Base-by-base conservation (phyloP, 2,888 invertebrate species). In the Caenorhabditis becei region DNA sequence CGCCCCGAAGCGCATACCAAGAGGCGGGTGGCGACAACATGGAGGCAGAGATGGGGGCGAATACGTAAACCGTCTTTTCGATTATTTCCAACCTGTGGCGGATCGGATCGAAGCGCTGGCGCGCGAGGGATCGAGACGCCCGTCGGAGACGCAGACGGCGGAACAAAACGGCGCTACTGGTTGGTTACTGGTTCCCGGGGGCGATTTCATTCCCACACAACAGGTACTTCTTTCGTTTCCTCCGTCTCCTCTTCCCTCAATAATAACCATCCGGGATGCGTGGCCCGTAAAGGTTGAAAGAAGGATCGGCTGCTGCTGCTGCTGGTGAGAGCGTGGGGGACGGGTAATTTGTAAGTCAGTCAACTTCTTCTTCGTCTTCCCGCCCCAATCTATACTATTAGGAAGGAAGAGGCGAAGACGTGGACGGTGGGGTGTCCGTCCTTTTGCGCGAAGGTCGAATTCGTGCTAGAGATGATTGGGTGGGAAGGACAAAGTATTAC, bases 331-430 rank as follows among this genome's bases (percentile, higher is more conserved):
- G 20, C 14, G 20, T 32, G 11, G 44, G 14, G 56, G 53, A 28
- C 26, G 63, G 65, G 65, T 56, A 77, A 67, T 69, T 77, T 67
- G 67, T 69, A 67, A 67, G 67, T 67, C 69, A 69, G 67, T 63
- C 62, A 53, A 58, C 54, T 59, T 67, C 61, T 66, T 41, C 54
- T 8, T 11, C 49, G 32, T 26, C 56, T 53, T 28, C 28, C 26
- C 26, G n/a, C 37, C 16, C n/a, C 67, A 28, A 53, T 66, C 65
- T 70, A 63, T 58, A 67, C 71, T 66, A 62, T 66, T 51, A 66
- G 67, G 74, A 65, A 44, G 28, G 51, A 63, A 62, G 62, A 71
- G 62, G 70, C 35, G 58, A 37, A 56, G 41, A 37, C 66, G 28
- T 24, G 23, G 44, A 53, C 1, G 67, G 58, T 20, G 10, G 18